Percentiles rank a stretch among this genome's conserved stretches.
Conservation (phyloP, 1,140 invertebrate genomes). For the Phortica variegata region DNA sequence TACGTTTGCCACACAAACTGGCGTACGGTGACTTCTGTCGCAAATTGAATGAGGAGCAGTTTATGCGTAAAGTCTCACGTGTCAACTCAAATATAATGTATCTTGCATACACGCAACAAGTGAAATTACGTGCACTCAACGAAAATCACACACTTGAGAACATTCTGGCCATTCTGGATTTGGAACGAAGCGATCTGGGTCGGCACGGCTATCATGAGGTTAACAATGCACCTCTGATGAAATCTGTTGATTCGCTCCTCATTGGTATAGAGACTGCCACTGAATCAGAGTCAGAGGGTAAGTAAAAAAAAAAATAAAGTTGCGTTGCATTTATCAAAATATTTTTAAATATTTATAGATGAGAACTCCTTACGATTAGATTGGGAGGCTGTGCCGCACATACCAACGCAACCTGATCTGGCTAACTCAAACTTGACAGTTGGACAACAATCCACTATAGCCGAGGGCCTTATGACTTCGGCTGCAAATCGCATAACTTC, state of each 20-base stretch:
- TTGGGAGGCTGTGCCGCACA: conserved; percentile 68
- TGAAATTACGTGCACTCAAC: conserved; percentile 65
- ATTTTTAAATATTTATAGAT: conserved; percentile 54
- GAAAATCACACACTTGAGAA: conserved; percentile 74
- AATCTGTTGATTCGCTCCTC: conserved; percentile 64
- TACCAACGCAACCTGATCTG: conserved; percentile 35
- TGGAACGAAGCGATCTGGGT: conserved; percentile 68
- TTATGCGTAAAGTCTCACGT: conserved; percentile 71
- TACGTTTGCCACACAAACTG: conserved; percentile 73
- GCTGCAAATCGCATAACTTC: conserved; percentile 67
- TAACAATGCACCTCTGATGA: conserved; percentile 42
- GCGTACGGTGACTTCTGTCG: conserved; percentile 77
- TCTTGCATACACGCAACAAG: conserved; percentile 77
- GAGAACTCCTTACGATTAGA: conserved; percentile 66
- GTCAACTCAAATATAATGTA: conserved; percentile 82
- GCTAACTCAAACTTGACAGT: conserved; percentile 44
- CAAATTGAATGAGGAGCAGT: conserved; percentile 71
- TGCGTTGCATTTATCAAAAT: not conserved
- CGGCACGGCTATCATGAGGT: conserved; percentile 56
- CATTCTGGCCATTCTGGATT: conserved; percentile 69
- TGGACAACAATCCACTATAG: conserved; percentile 63
- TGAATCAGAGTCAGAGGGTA: conserved; percentile 66
- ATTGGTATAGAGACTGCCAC: conserved; percentile 64
- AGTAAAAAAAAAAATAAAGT: not conserved
- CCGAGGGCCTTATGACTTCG: conserved; percentile 65